Conservation (phyloP, 2,113 vertebrate genomes). For the Apteryx mantelli region DNA sequence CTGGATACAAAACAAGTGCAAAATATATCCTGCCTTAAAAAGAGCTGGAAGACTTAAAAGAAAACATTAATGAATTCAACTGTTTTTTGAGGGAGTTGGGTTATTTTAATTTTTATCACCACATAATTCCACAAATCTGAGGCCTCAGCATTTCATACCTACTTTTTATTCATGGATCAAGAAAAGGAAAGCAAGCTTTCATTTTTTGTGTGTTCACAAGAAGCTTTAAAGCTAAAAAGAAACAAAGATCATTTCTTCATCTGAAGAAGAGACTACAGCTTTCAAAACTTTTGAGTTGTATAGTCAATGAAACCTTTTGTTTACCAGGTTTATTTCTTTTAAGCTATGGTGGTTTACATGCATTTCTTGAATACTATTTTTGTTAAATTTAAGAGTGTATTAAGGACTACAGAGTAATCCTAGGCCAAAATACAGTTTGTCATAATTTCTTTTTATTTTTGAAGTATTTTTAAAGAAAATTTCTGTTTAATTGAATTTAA, state of each 20-base stretch:
- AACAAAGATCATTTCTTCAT: background rate
- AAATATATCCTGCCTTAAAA: background rate
- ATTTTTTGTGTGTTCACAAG: background rate
- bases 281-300: background rate
- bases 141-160: background rate
- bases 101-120: background rate
- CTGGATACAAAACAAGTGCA: background rate
- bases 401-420: background rate
- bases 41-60: background rate
- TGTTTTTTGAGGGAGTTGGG: background rate
- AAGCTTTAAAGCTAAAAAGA: background rate
- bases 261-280: background rate
- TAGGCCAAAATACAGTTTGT: background rate
- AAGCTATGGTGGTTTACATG: accelerated
- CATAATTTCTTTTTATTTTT: background rate
- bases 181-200: background rate
- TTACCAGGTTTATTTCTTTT: background rate
- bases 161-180: background rate
- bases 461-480: background rate
- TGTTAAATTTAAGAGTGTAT: background rate
- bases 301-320: background rate
- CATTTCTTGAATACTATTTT: background rate
- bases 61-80: background rate
- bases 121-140: background rate
- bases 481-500: background rate